phyloP scores from a whole-genome alignment of 2,888 invertebrate species.

The Latrodectus elegans region DNA sequence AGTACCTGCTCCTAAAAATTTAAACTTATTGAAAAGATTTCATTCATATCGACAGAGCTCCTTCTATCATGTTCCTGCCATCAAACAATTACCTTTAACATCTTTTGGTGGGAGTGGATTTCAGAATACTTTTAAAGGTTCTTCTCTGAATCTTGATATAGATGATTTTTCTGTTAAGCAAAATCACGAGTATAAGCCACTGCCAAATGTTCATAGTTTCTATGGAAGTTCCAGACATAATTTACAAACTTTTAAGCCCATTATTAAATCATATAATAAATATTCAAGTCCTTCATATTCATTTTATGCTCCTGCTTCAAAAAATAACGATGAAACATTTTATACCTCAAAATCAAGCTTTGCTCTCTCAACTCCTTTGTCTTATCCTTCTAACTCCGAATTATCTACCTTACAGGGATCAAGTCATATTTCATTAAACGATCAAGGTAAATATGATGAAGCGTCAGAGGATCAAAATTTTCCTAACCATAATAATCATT shows the following conservation, averaged over 20 bases:
- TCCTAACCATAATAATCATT: too few species aligned
- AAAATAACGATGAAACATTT: neutral
- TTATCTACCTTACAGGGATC: too few species aligned
- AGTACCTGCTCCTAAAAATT: conserved; percentile 44
- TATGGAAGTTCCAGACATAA: neutral
- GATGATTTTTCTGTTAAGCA: conserved; percentile 3
- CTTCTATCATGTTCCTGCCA: conserved; percentile 10
- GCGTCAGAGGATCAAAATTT: too few species aligned
- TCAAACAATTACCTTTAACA: conserved; percentile 13
- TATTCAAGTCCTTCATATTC: conserved; percentile 11
- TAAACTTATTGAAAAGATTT: conserved; percentile 25
- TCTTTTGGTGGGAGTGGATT: neutral
- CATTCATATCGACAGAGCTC: neutral
- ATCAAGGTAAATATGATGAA: too few species aligned
- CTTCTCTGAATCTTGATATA: conserved; percentile 2
- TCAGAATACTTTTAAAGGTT: neutral
- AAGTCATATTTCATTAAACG: too few species aligned
- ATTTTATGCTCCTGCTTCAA: neutral
- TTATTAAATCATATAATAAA: conserved; percentile 11
- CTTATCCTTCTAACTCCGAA: too few species aligned
- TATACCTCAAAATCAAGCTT: neutral
- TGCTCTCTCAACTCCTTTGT: neutral
- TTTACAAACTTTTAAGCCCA: conserved; percentile 5
- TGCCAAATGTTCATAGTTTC: conserved; percentile 9
- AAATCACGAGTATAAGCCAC: neutral